Percentiles rank a stretch among this genome's conserved stretches.
Conservation (phyloP, 37 sponge, comb jelly and placozoan species). For the Spongilla lacustris region DNA sequence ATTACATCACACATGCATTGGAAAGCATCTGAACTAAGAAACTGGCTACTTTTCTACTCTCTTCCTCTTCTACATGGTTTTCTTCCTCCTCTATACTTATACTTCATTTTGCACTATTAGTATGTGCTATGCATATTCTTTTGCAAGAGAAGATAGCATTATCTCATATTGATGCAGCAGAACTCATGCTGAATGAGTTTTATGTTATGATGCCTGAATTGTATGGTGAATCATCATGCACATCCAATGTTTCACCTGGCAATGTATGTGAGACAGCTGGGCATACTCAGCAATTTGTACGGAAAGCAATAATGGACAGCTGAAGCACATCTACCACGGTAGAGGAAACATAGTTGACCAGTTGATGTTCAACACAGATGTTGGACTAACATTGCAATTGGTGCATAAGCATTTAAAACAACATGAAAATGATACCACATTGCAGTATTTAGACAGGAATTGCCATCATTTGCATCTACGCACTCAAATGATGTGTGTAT, state of each 20-base stretch:
- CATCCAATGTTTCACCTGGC: slow-evolving; percentile 29
- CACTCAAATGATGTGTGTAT: not conserved
- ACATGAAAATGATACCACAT: not conserved
- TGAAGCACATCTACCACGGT: slow-evolving; percentile 22
- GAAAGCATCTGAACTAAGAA: too few species aligned
- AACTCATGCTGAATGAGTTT: slow-evolving; percentile 41
- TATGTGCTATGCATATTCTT: slow-evolving; percentile 49
- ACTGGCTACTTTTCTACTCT: too few species aligned
- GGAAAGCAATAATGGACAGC: slow-evolving; percentile 31
- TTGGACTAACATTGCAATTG: slow-evolving; percentile 18
- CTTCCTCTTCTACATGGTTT: not conserved
- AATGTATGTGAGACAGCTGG: slow-evolving; percentile 48
- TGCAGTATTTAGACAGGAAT: slow-evolving; percentile 1
- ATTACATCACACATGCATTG: not conserved
- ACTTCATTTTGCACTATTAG: slow-evolving; percentile 41
- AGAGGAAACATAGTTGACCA: slow-evolving; percentile 25
- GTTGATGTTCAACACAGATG: slow-evolving; percentile 22
- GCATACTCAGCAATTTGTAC: slow-evolving; percentile 49
- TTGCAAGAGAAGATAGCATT: slow-evolving; percentile 6
- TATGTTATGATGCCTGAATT: slow-evolving; percentile 27
- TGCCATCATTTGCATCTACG: not conserved
- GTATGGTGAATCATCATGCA: slow-evolving; percentile 33
- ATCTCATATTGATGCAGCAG: slow-evolving; percentile 35
- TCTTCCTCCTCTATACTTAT: slow-evolving; percentile 21
- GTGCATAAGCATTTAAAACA: not conserved